Evolutionary conservation across 2,113 vertebrate genomes (phyloP).

Genomic region (Nanorana parkeri): DNA sequence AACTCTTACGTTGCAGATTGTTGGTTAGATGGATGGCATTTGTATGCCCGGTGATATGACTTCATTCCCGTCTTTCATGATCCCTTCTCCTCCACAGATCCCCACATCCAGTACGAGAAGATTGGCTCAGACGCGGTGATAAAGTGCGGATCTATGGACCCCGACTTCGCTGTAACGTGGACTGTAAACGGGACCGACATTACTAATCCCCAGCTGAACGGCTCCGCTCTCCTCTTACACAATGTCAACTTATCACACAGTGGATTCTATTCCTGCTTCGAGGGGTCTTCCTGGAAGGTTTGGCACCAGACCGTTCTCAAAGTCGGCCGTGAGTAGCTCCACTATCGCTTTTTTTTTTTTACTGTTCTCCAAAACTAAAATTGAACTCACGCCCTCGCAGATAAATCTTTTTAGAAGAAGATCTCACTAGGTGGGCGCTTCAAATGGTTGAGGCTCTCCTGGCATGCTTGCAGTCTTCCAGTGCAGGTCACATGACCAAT

Average conservation of each 20-base stretch:
- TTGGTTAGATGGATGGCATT: no score
- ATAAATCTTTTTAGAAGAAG: background rate
- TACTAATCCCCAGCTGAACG: slow-evolving; percentile 79
- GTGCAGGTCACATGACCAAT: no score
- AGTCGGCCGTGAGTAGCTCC: slow-evolving; percentile 86
- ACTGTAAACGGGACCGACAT: slow-evolving; percentile 91
- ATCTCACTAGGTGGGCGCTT: background rate
- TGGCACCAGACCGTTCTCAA: slow-evolving; percentile 86
- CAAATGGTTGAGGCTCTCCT: no score
- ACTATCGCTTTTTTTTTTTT: background rate
- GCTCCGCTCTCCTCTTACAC: slow-evolving; percentile 81
- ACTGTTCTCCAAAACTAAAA: no score
- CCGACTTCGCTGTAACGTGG: slow-evolving; percentile 86
- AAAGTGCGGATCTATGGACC: slow-evolving; percentile 88
- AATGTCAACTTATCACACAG: slow-evolving; percentile 82
- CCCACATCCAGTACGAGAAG: slow-evolving; percentile 83
- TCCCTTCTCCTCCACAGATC: slow-evolving; percentile 68
- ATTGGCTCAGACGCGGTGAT: slow-evolving; percentile 88
- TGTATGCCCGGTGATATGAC: no score
- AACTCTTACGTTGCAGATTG: no score
- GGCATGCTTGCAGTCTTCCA: no score
- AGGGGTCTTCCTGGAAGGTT: slow-evolving; percentile 87
- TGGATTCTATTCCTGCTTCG: slow-evolving; percentile 93
- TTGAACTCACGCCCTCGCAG: no score
- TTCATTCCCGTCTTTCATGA: no score